Conservation (phyloP, 1,140 invertebrate species). For the Platorchestia sp. region DNA sequence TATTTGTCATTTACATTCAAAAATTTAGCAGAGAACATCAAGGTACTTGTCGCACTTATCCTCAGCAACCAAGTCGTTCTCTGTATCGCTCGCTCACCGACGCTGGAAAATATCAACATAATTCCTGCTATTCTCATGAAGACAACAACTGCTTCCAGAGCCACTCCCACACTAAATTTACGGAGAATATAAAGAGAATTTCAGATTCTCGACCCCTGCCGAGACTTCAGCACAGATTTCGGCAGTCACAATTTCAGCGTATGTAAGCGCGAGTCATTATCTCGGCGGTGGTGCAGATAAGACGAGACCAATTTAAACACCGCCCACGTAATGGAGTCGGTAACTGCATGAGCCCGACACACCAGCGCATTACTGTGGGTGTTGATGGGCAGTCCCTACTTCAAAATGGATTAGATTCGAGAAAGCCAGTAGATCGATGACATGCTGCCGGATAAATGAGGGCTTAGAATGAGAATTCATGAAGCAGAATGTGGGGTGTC, state of each 20-base stretch:
- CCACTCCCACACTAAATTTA: not conserved
- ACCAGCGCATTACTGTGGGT: not conserved
- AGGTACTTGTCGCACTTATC: not conserved
- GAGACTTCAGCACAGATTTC: not conserved
- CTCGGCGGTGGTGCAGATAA: not conserved
- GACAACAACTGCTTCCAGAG: not conserved
- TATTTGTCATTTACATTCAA: not conserved
- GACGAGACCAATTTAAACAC: not conserved
- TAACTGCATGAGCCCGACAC: not conserved
- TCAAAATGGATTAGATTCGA: not conserved
- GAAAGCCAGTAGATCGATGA: not conserved
- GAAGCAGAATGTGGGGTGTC: not conserved
- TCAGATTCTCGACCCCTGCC: not conserved
- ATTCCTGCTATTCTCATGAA: not conserved
- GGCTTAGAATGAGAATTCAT: not conserved
- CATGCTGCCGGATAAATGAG: not conserved
- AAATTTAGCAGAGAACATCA: not conserved
- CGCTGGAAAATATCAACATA: not conserved
- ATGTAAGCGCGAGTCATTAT: not conserved
- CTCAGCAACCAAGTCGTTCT: not conserved
- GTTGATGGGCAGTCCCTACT: not conserved
- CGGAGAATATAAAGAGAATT: not conserved
- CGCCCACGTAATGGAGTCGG: not conserved
- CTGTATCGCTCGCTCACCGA: not conserved
- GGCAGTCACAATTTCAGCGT: not conserved